phyloP scores from a whole-genome alignment of 2,113 vertebrate species.

The Synchiropus splendidus region DNA sequence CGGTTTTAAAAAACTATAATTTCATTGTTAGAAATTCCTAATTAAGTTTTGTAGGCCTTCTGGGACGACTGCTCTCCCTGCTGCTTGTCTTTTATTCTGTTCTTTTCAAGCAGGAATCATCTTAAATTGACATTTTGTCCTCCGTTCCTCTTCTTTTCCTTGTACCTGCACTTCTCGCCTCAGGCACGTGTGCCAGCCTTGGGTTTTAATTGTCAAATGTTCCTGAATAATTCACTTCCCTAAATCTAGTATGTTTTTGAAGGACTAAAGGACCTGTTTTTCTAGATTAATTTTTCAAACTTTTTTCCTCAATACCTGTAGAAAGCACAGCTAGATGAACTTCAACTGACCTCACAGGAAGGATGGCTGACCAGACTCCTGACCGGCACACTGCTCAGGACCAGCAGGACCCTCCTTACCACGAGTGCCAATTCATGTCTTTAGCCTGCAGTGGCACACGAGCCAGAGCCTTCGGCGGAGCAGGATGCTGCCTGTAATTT shows the following conservation, averaged over 20 bases:
- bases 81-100: no score
- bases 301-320: no score
- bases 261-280: no score
- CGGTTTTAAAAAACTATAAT: no score
- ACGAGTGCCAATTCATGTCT: constrained; percentile 49
- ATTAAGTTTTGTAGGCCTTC: no score
- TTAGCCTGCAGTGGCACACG: constrained; percentile 35
- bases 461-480: constrained; percentile 34
- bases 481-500: constrained; percentile 55
- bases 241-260: no score
- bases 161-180: no score
- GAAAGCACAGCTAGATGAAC: constrained; percentile 41
- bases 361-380: constrained; percentile 43
- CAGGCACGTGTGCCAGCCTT: constrained; percentile 14
- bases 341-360: constrained; percentile 53
- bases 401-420: constrained; percentile 37
- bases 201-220: constrained; percentile 32
- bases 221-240: no score
- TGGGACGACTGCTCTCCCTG: no score
- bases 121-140: constrained; percentile 20
- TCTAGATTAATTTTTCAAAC: no score
- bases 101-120: constrained; percentile 9
- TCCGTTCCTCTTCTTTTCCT: constrained; percentile 10
- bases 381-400: constrained; percentile 27
- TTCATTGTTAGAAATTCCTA: no score